phyloP scores from a whole-genome alignment of 2,113 vertebrate species.

The Clarias batrachus region DNA sequence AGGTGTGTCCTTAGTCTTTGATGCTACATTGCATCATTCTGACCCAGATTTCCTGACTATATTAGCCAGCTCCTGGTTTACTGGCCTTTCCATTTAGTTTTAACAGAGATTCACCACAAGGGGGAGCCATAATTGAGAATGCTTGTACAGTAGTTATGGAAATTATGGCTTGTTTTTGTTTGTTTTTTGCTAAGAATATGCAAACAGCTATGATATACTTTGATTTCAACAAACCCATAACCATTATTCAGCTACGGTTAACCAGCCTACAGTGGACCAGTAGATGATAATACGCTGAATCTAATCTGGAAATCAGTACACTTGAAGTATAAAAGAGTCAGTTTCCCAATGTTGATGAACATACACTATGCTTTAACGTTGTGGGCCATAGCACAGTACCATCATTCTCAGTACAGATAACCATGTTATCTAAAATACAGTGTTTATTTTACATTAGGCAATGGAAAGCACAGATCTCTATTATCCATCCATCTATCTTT shows the following conservation, averaged over 20 bases:
- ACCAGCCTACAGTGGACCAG: not conserved
- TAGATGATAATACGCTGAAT: not conserved
- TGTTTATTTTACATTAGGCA: not conserved
- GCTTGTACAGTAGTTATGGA: not conserved
- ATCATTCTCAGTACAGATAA: not conserved
- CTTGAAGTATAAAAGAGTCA: not conserved
- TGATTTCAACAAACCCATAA: not conserved
- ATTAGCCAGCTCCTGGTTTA: constrained; percentile 13
- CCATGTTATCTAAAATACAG: not conserved
- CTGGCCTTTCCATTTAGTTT: not conserved
- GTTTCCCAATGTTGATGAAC: not conserved
- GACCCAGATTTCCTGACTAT: constrained; percentile 38
- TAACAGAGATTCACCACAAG: not conserved
- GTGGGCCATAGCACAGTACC: not conserved
- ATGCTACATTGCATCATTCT: constrained; percentile 40
- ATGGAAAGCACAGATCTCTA: not conserved
- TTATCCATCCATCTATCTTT: too few relatives aligned
- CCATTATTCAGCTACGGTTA: not conserved
- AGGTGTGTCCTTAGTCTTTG: constrained; percentile 38
- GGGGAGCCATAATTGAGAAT: not conserved
- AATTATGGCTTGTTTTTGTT: not conserved
- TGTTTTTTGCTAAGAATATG: not conserved
- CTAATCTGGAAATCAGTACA: not conserved
- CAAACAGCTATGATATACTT: not conserved
- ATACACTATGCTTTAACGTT: not conserved